A percentile compares a stretch with the other conserved stretches of the same genome.
Evolutionary conservation across 1,140 invertebrate genomes (phyloP).

Genomic region (Aphelinus certus): DNA sequence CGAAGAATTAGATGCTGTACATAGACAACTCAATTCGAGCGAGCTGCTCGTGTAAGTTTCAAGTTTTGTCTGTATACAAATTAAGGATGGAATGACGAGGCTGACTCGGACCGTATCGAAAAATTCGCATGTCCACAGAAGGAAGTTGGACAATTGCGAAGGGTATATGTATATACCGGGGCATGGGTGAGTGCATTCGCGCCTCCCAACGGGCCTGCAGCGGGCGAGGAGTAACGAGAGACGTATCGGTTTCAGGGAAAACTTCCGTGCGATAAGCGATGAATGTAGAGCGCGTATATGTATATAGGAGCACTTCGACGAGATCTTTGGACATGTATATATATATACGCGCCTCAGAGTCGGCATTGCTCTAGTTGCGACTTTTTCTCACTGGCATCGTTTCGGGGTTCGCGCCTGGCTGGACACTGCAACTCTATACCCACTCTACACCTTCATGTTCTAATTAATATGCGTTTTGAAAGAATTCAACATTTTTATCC

Average conservation of each 20-base stretch:
- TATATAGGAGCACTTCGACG: neutral
- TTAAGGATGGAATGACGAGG: no score
- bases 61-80: no score
- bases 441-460: slow-evolving; percentile 25
- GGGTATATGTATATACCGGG: neutral
- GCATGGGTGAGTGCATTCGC: neutral
- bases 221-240: slow-evolving; percentile 48
- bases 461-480: neutral
- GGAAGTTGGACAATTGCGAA: neutral
- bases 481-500: neutral
- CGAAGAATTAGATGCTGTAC: no score
- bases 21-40: no score
- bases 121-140: slow-evolving; percentile 43
- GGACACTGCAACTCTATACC: slow-evolving; percentile 23
- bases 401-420: slow-evolving; percentile 2
- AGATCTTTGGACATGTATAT: neutral
- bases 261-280: slow-evolving; percentile 48
- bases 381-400: slow-evolving; percentile 30
- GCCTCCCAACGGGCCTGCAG: neutral
- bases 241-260: slow-evolving; percentile 58
- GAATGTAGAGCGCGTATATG: slow-evolving; percentile 1
- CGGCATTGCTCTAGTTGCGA: slow-evolving; percentile 36
- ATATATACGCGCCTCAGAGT: neutral
- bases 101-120: slow-evolving; percentile 23
- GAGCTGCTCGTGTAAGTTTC: no score